Conservation (phyloP, 2,113 vertebrate genomes). For the Rostratula benghalensis region DNA sequence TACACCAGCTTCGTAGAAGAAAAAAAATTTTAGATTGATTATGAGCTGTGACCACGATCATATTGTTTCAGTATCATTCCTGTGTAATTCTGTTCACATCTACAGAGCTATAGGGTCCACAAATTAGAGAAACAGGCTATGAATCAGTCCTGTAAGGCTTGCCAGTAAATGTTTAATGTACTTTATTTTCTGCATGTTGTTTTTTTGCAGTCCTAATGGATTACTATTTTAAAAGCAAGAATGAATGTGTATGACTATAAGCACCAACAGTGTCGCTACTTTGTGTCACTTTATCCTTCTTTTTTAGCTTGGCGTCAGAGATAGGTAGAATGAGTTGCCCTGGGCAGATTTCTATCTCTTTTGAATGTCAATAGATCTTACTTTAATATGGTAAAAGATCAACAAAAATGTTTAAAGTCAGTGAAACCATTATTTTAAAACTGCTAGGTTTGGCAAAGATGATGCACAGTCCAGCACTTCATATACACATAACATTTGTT, state of each 20-base stretch:
- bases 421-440: background rate
- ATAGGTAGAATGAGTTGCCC: background rate
- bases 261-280: background rate
- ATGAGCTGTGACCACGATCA: background rate
- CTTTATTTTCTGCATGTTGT: background rate
- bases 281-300: background rate
- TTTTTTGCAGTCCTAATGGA: background rate
- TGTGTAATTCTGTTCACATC: background rate
- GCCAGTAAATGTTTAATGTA: background rate
- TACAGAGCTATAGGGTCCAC: background rate
- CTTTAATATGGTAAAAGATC: background rate
- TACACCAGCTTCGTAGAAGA: background rate
- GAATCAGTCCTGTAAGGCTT: background rate
- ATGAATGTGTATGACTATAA: background rate
- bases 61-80: background rate
- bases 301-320: background rate
- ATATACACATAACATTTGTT: background rate
- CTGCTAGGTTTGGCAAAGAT: background rate
- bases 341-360: background rate
- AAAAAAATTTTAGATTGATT: background rate
- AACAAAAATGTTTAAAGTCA: background rate
- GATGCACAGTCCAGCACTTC: background rate
- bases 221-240: background rate
- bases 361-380: background rate
- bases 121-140: background rate